Percentiles rank a stretch among this genome's conserved stretches.
phyloP scores from a whole-genome alignment of 1,140 invertebrate species.

The Geopemphigus sp. region DNA sequence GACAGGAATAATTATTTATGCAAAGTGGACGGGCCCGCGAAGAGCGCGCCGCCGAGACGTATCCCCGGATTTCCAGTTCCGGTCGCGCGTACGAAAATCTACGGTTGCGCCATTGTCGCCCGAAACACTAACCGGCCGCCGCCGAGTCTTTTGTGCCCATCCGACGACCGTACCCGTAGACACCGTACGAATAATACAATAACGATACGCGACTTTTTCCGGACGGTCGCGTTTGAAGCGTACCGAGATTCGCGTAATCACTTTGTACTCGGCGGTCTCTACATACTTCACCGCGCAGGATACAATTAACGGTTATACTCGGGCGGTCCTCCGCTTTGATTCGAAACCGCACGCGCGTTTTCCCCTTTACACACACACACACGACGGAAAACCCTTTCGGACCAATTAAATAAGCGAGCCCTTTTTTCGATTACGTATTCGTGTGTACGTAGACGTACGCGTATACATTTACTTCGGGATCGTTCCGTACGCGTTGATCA shows the following conservation, averaged over 20 bases:
- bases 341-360: no score
- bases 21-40: conserved; percentile 22
- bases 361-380: no score
- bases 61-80: conserved; percentile 33
- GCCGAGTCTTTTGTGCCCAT: conserved; percentile 9
- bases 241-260: not conserved
- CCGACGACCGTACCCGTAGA: not conserved
- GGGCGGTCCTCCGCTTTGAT: not conserved
- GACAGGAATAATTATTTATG: conserved; percentile 34
- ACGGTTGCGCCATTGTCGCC: conserved; percentile 12
- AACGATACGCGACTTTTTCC: conserved; percentile 17
- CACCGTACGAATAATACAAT: no score
- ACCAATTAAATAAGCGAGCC: not conserved
- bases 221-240: not conserved
- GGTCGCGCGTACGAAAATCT: not conserved
- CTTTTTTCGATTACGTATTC: no score
- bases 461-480: no score
- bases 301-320: not conserved
- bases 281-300: not conserved
- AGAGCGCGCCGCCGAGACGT: not conserved
- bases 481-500: not conserved
- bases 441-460: no score
- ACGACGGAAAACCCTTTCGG: conserved; percentile 1
- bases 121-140: conserved; percentile 17
- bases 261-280: not conserved